phyloP scores from a whole-genome alignment of 2,888 invertebrate species.

The Ceramica pisi region DNA sequence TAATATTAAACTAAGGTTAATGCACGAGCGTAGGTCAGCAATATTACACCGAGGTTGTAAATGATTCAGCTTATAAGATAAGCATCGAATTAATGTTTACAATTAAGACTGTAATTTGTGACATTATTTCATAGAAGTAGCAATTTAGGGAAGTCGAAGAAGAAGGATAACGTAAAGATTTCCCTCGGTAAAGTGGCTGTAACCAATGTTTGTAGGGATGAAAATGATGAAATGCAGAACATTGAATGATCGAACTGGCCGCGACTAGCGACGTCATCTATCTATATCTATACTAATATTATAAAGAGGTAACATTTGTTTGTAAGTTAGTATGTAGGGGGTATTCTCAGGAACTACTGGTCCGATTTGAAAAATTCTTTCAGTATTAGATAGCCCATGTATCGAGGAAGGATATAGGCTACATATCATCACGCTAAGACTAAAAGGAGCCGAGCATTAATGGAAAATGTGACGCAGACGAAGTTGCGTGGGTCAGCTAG shows the following conservation, averaged over 20 bases:
- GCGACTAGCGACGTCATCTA: neutral
- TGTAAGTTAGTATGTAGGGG: no score
- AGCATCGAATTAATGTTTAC: slow-evolving; percentile 28
- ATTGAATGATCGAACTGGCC: neutral
- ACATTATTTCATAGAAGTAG: slow-evolving; percentile 27
- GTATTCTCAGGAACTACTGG: no score
- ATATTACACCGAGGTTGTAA: slow-evolving; percentile 30
- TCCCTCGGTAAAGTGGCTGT: neutral
- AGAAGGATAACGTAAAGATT: slow-evolving; percentile 20
- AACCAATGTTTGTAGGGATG: slow-evolving; percentile 13
- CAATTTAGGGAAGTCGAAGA: slow-evolving; percentile 27
- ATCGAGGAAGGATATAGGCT: no score
- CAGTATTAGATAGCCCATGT: no score
- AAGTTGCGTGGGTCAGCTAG: no score
- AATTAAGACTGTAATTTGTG: no score
- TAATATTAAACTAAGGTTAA: slow-evolving; percentile 31
- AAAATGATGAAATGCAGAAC: neutral
- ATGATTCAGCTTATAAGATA: slow-evolving; percentile 40
- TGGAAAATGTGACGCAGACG: no score
- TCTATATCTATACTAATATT: no score
- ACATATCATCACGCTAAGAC: no score
- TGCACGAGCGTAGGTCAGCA: slow-evolving; percentile 32
- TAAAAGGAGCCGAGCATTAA: no score
- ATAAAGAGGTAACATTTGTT: no score
- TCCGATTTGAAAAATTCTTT: no score